These are phyloP conservation scores for Amphiprion ocellaris DNA, from an alignment of 2,113 vertebrate species.

Conservation along the genomic window DNA sequence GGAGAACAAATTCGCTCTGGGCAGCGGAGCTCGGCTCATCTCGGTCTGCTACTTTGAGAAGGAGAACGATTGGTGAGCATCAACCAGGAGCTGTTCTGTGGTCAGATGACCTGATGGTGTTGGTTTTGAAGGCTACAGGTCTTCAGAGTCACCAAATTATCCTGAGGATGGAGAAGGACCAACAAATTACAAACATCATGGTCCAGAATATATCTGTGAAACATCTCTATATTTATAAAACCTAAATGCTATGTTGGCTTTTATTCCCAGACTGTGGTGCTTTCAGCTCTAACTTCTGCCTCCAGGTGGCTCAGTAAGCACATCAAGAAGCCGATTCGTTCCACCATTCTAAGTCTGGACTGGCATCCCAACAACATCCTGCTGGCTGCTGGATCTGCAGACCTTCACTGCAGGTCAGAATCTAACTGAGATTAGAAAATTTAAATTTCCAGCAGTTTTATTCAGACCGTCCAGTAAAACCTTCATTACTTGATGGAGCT, in stretches of 20 bases:
- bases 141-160: too few species aligned
- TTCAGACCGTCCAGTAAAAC: too few species aligned
- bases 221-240: too few species aligned
- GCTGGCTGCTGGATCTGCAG: constrained; percentile 85
- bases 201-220: too few species aligned
- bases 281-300: not conserved
- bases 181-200: too few species aligned
- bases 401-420: constrained; percentile 86
- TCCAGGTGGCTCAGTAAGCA: constrained; percentile 89
- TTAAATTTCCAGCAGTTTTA: too few species aligned
- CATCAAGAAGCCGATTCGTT: constrained; percentile 87
- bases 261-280: too few species aligned
- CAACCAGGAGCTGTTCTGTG: not conserved
- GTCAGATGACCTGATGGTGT: not conserved
- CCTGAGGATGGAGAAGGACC: not conserved
- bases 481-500: too few species aligned
- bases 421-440: too few species aligned
- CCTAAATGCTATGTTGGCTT: too few species aligned
- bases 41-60: constrained; percentile 89
- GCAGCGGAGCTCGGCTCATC: constrained; percentile 86
- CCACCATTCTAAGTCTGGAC: constrained; percentile 85
- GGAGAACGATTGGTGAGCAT: constrained; percentile 87
- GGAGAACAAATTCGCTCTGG: constrained; percentile 89
- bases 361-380: constrained; percentile 89
- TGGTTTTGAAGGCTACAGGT: not conserved